phyloP scores from a whole-genome alignment of 2,888 invertebrate genomes.

The Clusia tigrina region DNA sequence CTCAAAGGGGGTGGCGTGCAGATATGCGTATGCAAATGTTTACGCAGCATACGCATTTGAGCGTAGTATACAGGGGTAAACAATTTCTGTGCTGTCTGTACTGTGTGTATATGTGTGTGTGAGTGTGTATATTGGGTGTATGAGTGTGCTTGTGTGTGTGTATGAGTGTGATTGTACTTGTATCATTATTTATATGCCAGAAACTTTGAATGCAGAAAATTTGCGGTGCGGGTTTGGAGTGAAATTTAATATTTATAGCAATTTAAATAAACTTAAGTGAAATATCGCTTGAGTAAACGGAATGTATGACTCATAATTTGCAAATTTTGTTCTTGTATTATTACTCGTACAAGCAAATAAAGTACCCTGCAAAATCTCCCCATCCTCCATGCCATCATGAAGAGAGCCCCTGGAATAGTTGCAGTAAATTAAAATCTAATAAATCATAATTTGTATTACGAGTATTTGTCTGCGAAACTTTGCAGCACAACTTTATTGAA shows the following conservation, averaged over 20 bases:
- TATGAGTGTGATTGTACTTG: no score
- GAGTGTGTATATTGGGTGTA: background rate
- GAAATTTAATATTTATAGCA: conserved; percentile 54
- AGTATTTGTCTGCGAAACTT: conserved; percentile 22
- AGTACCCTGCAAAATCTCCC: no score
- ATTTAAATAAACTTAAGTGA: conserved; percentile 21
- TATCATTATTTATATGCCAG: no score
- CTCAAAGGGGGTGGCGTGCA: background rate
- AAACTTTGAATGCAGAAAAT: conserved; percentile 49
- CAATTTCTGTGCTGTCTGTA: background rate
- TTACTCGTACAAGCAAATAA: no score
- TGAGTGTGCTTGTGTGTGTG: no score
- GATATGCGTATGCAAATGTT: conserved; percentile 9
- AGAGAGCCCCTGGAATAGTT: conserved; percentile 33
- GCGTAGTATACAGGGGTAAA: background rate
- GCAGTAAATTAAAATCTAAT: conserved; percentile 58
- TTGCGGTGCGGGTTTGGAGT: conserved; percentile 31
- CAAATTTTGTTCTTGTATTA: background rate
- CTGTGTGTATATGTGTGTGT: conserved; percentile 14
- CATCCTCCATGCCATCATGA: no score
- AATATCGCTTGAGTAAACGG: background rate
- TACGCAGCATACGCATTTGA: background rate
- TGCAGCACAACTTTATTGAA: conserved; percentile 50
- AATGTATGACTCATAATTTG: background rate
- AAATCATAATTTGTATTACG: conserved; percentile 57